phyloP scores from a whole-genome alignment of 1,140 invertebrate genomes.

The Drosophila melanica region DNA sequence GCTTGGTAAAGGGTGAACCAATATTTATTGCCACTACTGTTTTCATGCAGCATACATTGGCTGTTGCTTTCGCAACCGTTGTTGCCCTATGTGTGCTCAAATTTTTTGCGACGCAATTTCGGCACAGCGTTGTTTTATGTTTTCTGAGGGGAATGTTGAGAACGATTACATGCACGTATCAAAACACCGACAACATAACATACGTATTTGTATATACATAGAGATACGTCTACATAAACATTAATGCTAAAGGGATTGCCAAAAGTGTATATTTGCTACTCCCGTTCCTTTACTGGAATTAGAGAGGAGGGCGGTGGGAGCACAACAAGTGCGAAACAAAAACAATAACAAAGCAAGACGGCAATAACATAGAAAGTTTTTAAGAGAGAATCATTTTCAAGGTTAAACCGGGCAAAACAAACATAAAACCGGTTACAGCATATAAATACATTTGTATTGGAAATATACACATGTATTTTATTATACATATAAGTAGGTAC shows the following conservation, averaged over 20 bases:
- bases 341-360: conserved; percentile 43
- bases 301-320: not conserved
- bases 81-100: conserved; percentile 30
- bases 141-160: conserved; percentile 34
- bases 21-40: conserved; percentile 25
- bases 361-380: conserved; percentile 78
- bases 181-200: conserved; percentile 24
- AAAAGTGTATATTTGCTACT: conserved; percentile 4
- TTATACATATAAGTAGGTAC: not conserved
- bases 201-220: not conserved
- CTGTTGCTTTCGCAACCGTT: conserved; percentile 33
- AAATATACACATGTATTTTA: not conserved
- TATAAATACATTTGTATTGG: conserved; percentile 26
- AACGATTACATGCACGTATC: conserved; percentile 33
- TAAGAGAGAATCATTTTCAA: conserved; percentile 71
- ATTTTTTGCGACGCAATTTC: conserved; percentile 76
- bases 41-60: conserved; percentile 42
- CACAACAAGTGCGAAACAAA: conserved; percentile 74
- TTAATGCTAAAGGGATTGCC: conserved; percentile 25
- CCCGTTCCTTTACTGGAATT: not conserved
- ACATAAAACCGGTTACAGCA: conserved; percentile 81
- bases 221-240: not conserved
- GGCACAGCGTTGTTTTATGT: conserved; percentile 51
- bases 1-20: not conserved
- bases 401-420: conserved; percentile 82